phyloP scores from a whole-genome alignment of 2,888 invertebrate genomes.

The Pseudolycoriella hygida region DNA sequence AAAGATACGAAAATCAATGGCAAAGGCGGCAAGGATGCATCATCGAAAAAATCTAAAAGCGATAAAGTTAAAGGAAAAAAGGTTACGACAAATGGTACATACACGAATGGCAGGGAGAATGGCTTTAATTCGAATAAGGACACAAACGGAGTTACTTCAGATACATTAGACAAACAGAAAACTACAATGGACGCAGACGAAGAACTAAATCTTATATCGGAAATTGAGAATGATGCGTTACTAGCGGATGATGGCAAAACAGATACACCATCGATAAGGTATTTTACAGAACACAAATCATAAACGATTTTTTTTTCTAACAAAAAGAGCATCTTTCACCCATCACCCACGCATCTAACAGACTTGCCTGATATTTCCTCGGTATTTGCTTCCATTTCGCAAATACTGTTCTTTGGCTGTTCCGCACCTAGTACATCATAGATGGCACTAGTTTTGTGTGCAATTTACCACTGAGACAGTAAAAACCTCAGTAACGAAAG shows the following conservation, averaged over 20 bases:
- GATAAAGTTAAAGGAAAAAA: conserved; percentile 15
- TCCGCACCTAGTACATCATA: too few relatives aligned
- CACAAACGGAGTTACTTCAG: conserved; percentile 11
- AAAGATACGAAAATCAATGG: conserved; percentile 12
- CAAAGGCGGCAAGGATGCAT: background rate
- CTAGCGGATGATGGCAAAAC: conserved; percentile 12
- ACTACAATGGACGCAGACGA: conserved; percentile 26
- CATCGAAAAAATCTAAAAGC: conserved; percentile 12
- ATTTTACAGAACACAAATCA: too few relatives aligned
- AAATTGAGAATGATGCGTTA: conserved; percentile 14
- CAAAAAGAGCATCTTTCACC: too few relatives aligned
- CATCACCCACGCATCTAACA: too few relatives aligned
- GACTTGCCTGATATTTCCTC: too few relatives aligned
- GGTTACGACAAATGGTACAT: conserved; percentile 25
- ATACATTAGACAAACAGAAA: conserved; percentile 23
- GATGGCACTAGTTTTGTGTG: too few relatives aligned
- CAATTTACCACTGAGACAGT: too few relatives aligned
- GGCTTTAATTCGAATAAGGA: conserved; percentile 12
- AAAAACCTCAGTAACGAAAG: too few relatives aligned
- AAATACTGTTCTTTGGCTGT: too few relatives aligned
- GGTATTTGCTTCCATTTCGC: too few relatives aligned
- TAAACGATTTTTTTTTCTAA: too few relatives aligned
- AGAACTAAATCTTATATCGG: conserved; percentile 17
- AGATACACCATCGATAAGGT: conserved; percentile 16
- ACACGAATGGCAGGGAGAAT: conserved; percentile 29